These are phyloP conservation scores for Melanostigma gelatinosum DNA, from an alignment of 2,113 vertebrate species.

Conservation along the genomic window DNA sequence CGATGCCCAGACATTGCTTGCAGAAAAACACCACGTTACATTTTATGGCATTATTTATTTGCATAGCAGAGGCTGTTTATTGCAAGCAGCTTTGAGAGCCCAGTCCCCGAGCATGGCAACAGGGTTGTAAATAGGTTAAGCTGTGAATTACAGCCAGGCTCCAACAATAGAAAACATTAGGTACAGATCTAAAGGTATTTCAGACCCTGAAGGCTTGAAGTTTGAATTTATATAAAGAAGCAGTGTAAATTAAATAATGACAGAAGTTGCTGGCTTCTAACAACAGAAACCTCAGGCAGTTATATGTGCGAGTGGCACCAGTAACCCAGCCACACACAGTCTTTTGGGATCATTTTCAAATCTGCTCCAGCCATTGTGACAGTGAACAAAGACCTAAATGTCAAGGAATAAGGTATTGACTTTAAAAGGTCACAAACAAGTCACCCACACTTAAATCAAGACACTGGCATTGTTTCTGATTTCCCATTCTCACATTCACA, in stretches of 20 bases:
- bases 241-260: conserved; percentile 43
- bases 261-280: conserved; percentile 25
- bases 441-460: background rate
- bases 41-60: conserved; percentile 79
- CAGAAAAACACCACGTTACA: conserved; percentile 52
- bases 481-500: background rate
- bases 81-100: conserved; percentile 47
- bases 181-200: conserved; percentile 58
- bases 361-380: conserved; percentile 13
- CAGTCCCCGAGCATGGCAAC: conserved; percentile 54
- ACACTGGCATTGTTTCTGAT: background rate
- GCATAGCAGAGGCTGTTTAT: conserved; percentile 66
- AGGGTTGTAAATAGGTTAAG: conserved; percentile 64
- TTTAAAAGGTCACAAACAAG: conserved; percentile 15
- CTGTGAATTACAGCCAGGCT: conserved; percentile 46
- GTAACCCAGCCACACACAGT: conserved; percentile 35
- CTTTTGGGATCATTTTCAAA: conserved; percentile 22
- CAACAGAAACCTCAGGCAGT: conserved; percentile 15
- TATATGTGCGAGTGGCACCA: conserved; percentile 2
- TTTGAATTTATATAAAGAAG: conserved; percentile 25
- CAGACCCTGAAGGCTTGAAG: conserved; percentile 24
- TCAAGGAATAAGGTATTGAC: conserved; percentile 27
- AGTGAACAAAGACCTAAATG: conserved; percentile 36
- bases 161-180: conserved; percentile 60
- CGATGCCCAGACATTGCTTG: conserved; percentile 49